phyloP scores from a whole-genome alignment of 2,113 vertebrate species.

The Pyxicephalus adspersus region DNA sequence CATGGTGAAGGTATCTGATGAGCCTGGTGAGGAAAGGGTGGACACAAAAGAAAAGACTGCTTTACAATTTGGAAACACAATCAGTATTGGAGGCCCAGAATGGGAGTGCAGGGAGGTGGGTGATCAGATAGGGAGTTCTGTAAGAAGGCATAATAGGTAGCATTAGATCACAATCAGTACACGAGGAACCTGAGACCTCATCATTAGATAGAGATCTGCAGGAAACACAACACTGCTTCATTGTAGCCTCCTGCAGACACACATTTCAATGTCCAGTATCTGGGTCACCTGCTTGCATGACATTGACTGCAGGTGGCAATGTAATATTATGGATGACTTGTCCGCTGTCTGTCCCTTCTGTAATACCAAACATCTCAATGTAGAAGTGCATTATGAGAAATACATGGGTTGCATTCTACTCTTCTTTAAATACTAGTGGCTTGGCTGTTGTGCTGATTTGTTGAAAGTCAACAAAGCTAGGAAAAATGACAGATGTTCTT shows the following conservation, averaged over 20 bases:
- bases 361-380: no score
- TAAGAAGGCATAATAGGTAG: slow-evolving; percentile 26
- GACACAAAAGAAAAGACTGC: background rate
- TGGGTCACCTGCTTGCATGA: slow-evolving; percentile 33
- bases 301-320: slow-evolving; percentile 36
- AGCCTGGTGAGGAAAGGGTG: background rate
- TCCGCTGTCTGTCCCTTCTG: no score
- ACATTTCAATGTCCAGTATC: slow-evolving; percentile 6
- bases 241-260: slow-evolving; percentile 19
- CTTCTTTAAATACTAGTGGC: no score
- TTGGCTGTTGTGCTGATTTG: no score
- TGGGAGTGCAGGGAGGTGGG: slow-evolving; percentile 16
- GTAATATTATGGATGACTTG: background rate
- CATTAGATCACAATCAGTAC: slow-evolving; percentile 47
- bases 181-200: slow-evolving; percentile 51
- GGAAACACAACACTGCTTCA: slow-evolving; percentile 46
- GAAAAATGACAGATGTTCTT: no score
- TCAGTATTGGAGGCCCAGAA: background rate
- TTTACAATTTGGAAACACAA: slow-evolving; percentile 43
- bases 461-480: no score
- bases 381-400: no score
- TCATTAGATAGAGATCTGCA: slow-evolving; percentile 50
- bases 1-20: no score
- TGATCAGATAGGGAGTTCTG: slow-evolving; percentile 26
- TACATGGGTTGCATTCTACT: no score